Conservation (phyloP, 1,140 invertebrate genomes). For the Aphaenogaster ashmeadi region DNA sequence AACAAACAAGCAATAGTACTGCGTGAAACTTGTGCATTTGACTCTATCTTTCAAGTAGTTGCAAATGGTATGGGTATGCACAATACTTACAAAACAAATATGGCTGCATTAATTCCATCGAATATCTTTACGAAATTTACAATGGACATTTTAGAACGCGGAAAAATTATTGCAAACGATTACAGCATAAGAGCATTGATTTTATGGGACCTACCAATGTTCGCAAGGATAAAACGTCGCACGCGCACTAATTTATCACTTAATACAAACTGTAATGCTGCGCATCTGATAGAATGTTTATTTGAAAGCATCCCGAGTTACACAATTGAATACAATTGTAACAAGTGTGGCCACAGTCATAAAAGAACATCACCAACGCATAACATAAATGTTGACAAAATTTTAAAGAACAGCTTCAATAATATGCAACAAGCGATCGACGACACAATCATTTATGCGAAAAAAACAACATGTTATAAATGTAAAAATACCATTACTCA, state of each 20-base stretch:
- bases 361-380: neutral
- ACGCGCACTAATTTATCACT: neutral
- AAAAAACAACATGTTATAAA: neutral
- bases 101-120: neutral
- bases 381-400: neutral
- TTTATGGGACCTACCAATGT: neutral
- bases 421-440: neutral
- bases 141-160: neutral
- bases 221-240: neutral
- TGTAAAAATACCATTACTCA: neutral
- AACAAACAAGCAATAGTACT: neutral
- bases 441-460: neutral
- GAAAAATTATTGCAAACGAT: neutral
- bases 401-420: neutral
- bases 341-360: neutral
- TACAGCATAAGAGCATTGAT: neutral
- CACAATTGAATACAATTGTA: neutral
- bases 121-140: neutral
- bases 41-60: neutral
- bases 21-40: neutral
- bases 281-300: neutral
- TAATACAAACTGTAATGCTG: neutral
- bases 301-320: neutral
- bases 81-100: neutral
- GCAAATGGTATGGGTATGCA: neutral